Percentiles rank a stretch among this genome's conserved stretches.
phyloP scores from a whole-genome alignment of 2,888 invertebrate genomes.

The Macrosoma leucophasiata region DNA sequence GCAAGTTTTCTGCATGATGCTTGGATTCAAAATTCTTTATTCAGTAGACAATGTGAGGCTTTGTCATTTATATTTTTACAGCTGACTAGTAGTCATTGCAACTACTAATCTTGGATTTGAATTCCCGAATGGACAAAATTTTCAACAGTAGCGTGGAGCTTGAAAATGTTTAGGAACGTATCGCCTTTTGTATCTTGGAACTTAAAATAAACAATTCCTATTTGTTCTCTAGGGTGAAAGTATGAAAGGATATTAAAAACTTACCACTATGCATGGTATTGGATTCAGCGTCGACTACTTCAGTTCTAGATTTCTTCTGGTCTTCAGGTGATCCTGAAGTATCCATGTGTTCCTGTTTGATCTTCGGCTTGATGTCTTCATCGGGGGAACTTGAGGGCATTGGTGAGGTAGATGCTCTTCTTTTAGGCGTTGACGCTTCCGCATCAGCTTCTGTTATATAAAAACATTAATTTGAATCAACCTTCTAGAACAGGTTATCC shows the following conservation, averaged over 20 bases:
- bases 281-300: constrained; percentile 90
- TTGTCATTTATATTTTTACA: too few species aligned
- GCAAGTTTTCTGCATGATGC: too few species aligned
- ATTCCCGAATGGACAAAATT: too few species aligned
- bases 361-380: constrained; percentile 71
- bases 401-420: constrained; percentile 74
- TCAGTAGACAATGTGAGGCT: too few species aligned
- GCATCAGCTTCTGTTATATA: constrained; percentile 56
- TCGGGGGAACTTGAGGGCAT: constrained; percentile 71
- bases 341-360: constrained; percentile 82
- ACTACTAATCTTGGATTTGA: too few species aligned
- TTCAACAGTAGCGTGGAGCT: too few species aligned
- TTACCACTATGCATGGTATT: constrained; percentile 94
- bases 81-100: too few species aligned
- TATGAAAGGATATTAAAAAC: constrained; percentile 38
- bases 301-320: constrained; percentile 85
- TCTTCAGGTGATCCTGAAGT: constrained; percentile 79
- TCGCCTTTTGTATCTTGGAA: too few species aligned
- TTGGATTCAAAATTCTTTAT: too few species aligned
- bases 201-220: too few species aligned
- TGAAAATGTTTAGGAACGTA: too few species aligned
- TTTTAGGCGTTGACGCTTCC: constrained; percentile 77
- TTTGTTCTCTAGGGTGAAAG: too few species aligned
- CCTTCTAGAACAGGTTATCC: neutral
- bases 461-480: neutral